A percentile compares a stretch with the other conserved stretches of the same genome.
Evolutionary conservation across 2,797 vertebrate genomes (phyloP).

Genomic region (Babyrousa celebensis): DNA sequence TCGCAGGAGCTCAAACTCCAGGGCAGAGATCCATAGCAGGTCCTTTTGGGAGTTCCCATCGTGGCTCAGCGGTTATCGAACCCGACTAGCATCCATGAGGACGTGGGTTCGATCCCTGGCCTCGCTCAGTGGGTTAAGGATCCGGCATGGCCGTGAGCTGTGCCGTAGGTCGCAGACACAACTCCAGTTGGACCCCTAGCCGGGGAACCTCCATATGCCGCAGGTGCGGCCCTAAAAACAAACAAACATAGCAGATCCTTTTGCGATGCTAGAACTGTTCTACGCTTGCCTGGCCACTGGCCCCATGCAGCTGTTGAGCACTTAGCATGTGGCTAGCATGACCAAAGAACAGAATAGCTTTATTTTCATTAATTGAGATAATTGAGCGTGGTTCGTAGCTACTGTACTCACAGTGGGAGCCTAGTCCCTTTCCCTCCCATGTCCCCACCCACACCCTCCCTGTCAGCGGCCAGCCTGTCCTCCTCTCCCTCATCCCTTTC

Average conservation of each 20-base stretch:
- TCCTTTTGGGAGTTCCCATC: neutral
- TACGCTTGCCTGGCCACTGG: neutral
- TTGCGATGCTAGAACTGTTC: neutral
- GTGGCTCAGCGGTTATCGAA: too few species aligned
- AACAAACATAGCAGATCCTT: too few species aligned
- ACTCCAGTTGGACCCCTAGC: too few species aligned
- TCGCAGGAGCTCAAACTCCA: neutral
- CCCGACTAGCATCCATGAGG: too few species aligned
- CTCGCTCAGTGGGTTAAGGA: too few species aligned
- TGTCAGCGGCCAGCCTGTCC: neutral
- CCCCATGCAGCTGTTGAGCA: neutral
- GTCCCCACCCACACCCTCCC: neutral
- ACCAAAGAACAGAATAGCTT: slow-evolving; percentile 13
- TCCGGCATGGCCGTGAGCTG: too few species aligned
- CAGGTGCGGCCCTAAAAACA: too few species aligned
- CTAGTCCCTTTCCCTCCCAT: neutral
- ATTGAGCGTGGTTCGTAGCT: neutral
- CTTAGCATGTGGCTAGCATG: neutral
- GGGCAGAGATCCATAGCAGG: neutral
- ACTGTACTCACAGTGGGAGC: neutral
- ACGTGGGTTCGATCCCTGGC: too few species aligned
- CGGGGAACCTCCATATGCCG: too few species aligned
- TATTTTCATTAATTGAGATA: slow-evolving; percentile 21
- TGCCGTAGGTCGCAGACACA: too few species aligned
- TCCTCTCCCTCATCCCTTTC: neutral